Percentiles rank a stretch among this genome's conserved stretches.
Evolutionary conservation across 2,113 vertebrate genomes (phyloP).

Genomic region (Dicentrarchus labrax): DNA sequence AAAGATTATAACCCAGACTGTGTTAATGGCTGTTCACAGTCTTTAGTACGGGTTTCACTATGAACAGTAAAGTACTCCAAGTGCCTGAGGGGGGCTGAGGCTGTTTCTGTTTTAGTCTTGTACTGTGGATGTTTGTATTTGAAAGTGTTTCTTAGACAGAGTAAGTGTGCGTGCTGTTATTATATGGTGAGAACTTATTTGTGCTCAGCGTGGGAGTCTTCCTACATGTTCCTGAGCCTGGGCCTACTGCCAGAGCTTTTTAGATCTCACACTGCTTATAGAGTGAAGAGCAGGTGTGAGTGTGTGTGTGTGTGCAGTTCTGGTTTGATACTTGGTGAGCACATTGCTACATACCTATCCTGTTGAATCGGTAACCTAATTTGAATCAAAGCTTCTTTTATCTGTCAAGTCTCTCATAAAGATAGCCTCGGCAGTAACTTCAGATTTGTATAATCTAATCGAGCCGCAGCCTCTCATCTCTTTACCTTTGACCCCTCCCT

Average conservation of each 20-base stretch:
- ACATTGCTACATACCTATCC: not conserved
- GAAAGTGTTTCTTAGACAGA: slow-evolving; percentile 10
- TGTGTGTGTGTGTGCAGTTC: not conserved
- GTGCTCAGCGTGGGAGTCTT: slow-evolving; percentile 52
- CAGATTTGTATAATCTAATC: slow-evolving; percentile 15
- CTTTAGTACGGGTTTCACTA: slow-evolving; percentile 8
- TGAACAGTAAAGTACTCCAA: not conserved
- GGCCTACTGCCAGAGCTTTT: slow-evolving; percentile 41
- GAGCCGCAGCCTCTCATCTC: not conserved
- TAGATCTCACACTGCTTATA: slow-evolving; percentile 29
- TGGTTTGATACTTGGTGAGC: not conserved
- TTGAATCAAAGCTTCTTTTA: slow-evolving; percentile 5
- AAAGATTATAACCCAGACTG: not conserved
- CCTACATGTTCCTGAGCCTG: slow-evolving; percentile 39
- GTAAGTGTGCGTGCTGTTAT: slow-evolving; percentile 5
- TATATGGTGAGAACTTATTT: slow-evolving; percentile 47
- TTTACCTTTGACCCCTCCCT: slow-evolving; percentile 24
- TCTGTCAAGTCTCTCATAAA: slow-evolving; percentile 39
- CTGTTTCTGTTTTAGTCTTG: slow-evolving; percentile 8
- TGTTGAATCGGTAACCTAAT: not conserved
- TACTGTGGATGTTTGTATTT: not conserved
- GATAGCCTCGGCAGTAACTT: not conserved
- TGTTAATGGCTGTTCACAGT: not conserved
- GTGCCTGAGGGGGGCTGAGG: slow-evolving; percentile 11
- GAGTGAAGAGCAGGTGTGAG: slow-evolving; percentile 51